Evolutionary conservation across 2,888 invertebrate genomes (phyloP).

Genomic region (Trichopria drosophilae): DNA sequence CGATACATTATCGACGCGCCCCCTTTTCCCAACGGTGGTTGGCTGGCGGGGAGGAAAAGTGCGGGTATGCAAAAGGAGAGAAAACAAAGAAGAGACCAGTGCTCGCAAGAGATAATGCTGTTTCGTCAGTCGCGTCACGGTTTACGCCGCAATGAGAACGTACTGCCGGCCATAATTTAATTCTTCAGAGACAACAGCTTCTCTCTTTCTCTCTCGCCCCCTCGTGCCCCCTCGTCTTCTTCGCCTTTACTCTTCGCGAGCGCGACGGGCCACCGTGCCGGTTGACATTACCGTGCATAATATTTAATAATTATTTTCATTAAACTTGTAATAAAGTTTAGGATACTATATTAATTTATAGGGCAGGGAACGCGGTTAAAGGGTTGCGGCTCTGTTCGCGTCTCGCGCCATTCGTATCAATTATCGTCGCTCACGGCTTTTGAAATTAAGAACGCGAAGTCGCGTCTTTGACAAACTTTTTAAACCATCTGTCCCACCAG

Average conservation of each 20-base stretch:
- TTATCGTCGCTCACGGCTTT: constrained; percentile 48
- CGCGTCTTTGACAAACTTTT: no score
- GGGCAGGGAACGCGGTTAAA: constrained; percentile 50
- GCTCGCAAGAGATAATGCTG: constrained; percentile 46
- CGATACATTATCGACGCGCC: constrained; percentile 32
- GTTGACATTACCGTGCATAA: constrained; percentile 55
- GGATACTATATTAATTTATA: constrained; percentile 60
- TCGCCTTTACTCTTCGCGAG: constrained; percentile 44
- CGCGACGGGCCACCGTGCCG: constrained; percentile 24
- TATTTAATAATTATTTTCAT: constrained; percentile 60
- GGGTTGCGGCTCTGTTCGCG: constrained; percentile 44
- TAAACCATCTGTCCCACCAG: no score
- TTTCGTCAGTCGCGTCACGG: constrained; percentile 57
- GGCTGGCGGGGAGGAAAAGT: constrained; percentile 1
- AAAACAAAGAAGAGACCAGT: constrained; percentile 25
- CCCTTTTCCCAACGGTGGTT: background rate
- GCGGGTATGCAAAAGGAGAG: constrained; percentile 23
- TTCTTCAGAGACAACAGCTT: constrained; percentile 52
- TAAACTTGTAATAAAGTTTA: constrained; percentile 59
- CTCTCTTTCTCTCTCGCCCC: constrained; percentile 40
- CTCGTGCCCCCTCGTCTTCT: constrained; percentile 44
- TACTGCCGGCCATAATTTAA: constrained; percentile 58
- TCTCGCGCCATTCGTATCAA: constrained; percentile 53
- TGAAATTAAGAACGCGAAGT: no score
- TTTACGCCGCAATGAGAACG: constrained; percentile 55